Conservation (phyloP, 1,140 invertebrate genomes). For the Chrysopa pallens region DNA sequence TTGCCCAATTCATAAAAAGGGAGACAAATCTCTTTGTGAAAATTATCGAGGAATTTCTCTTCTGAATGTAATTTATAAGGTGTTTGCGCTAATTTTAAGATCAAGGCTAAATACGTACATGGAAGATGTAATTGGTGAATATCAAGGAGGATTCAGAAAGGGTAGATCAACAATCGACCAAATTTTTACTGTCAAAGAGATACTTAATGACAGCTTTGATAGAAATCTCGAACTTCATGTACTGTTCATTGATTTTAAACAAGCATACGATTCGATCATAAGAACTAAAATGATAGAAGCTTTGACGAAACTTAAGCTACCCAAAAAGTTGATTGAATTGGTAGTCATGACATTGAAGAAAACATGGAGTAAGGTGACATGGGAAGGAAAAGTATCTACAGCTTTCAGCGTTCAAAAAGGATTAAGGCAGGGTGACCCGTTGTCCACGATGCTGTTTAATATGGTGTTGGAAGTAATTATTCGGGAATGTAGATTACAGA, state of each 20-base stretch:
- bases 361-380: not conserved
- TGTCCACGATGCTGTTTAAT: slow-evolving; percentile 7
- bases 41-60: slow-evolving; percentile 9
- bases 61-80: slow-evolving; percentile 5
- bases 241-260: slow-evolving; percentile 7
- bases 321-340: slow-evolving; percentile 3
- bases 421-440: slow-evolving; percentile 6
- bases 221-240: not conserved
- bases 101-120: not conserved
- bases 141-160: slow-evolving; percentile 8
- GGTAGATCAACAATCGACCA: slow-evolving; percentile 8
- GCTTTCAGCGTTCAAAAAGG: slow-evolving; percentile 3
- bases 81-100: slow-evolving; percentile 2
- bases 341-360: slow-evolving; percentile 3
- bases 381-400: not conserved
- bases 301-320: not conserved
- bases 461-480: slow-evolving; percentile 4
- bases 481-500: not conserved
- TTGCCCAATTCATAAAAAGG: slow-evolving; percentile 6
- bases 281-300: not conserved
- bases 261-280: slow-evolving; percentile 8
- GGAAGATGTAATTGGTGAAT: slow-evolving; percentile 6
- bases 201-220: no score
- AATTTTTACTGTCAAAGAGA: slow-evolving; percentile 5
- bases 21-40: slow-evolving; percentile 5